Base-by-base conservation (phyloP, 2,797 vertebrate species). In the Triplophysa yarkandensis region DNA sequence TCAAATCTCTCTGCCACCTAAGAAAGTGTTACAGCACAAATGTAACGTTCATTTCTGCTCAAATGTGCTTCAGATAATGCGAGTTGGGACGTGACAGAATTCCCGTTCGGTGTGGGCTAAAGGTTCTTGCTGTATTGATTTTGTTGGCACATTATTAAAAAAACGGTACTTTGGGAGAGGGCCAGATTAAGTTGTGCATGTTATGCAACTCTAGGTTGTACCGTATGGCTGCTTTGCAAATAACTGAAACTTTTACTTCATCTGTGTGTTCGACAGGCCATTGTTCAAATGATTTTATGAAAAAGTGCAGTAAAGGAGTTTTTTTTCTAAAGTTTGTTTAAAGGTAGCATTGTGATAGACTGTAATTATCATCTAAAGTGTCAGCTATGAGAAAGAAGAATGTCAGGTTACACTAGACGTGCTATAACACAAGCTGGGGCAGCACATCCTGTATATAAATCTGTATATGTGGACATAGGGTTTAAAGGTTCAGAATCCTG, bases 121-220 rank as follows among this genome's bases (percentile, higher is more conserved):
- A 66, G 36, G 64, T 61, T 78, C 43, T 64, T 41, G 50, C 17
- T 11, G 28, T 74, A 80, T 82, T 70, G 72, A 78, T 48, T 43
- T 73, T 52, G 34, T 43, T 74, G 70, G 61, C 68, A 76, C 68
- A 63, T 67, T 78, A 73, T 74, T 80, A 76, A 67, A 60, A 57
- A 44, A 75, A 60, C 57, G 30, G 17, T 55, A 25, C 64, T 50
- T 74, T 77, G 76, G 73, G 55, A 55, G 48, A 21, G 58, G 39
- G 23, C 52, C 43, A 43, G 54, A 8, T 44, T 19, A 32, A 48
- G 50, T 55, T 25, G 48, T 19, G 30, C 67, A 30, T 17, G 23
- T 82, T 78, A 60, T 19, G 16, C 39, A 82, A 80, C 54, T 57
- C 43, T 64, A 36, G 36, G 55, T 66, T 54, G 39, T 17, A 16